A percentile compares a stretch with the other conserved stretches of the same genome.
Evolutionary conservation across 2,797 vertebrate genomes (phyloP).

Genomic region (Mallotus villosus): DNA sequence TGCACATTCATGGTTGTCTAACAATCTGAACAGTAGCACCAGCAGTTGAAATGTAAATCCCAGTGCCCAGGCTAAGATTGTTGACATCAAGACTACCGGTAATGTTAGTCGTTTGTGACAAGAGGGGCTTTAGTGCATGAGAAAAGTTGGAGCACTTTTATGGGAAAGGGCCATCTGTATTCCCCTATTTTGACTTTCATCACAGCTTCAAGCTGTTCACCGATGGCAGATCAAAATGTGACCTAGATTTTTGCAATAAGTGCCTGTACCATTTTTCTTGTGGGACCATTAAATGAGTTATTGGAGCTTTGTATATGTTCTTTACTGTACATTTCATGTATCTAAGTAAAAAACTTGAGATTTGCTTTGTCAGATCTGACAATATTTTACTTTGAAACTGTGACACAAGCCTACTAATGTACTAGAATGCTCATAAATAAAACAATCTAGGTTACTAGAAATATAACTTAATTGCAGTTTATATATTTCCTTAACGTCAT

Average conservation of each 20-base stretch:
- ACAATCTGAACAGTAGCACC: slow-evolving; percentile 39
- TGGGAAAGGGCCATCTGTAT: neutral
- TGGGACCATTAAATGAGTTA: slow-evolving; percentile 29
- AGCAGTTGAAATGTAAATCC: slow-evolving; percentile 29
- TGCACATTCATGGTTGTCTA: slow-evolving; percentile 50
- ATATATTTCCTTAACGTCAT: neutral
- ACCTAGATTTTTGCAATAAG: slow-evolving; percentile 54
- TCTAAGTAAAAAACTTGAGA: slow-evolving; percentile 36
- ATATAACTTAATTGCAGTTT: slow-evolving; percentile 6
- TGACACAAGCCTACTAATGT: neutral
- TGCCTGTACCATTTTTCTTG: slow-evolving; percentile 55
- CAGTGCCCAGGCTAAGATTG: neutral
- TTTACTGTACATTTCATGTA: slow-evolving; percentile 38
- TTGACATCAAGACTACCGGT: neutral
- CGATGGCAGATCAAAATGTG: slow-evolving; percentile 10
- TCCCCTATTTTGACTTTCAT: slow-evolving; percentile 37
- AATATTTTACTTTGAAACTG: slow-evolving; percentile 9
- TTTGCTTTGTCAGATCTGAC: slow-evolving; percentile 17
- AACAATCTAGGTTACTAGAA: neutral
- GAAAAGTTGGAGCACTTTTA: neutral
- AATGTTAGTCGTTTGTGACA: neutral
- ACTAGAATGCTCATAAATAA: neutral
- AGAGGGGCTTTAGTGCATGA: neutral
- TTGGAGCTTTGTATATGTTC: slow-evolving; percentile 40
- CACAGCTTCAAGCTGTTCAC: slow-evolving; percentile 40